Evolutionary conservation across 2,888 invertebrate species (phyloP), one percentile per base, ranked within the genome.

Genomic region (Synergus gifuensis): DNA sequence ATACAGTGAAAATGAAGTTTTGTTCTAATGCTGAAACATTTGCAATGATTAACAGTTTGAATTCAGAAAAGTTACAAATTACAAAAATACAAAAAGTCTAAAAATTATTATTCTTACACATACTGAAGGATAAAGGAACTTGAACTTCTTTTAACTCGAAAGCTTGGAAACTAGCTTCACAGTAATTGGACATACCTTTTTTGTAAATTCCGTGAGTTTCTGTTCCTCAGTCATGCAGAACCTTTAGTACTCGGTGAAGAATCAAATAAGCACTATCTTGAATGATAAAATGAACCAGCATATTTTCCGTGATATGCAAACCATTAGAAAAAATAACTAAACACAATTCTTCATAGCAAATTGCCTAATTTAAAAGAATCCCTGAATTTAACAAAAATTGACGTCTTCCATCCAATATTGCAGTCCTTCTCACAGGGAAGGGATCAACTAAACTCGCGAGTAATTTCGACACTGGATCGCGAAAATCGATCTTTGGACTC

Each of bases 401-500:
- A 18, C 12, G n/a, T 67, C 44, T 18, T 54, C 54, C n/a, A n/a
- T 54, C 36, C 54, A 73, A 36, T 54, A 36, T 36, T 49, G 22
- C 44, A 22, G 69, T n/a, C 28, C 22, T 54, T 73, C n/a, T 54
- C 54, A 73, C 54, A 73, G n/a, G 54, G 16, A 18, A 73, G 54
- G 36, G 73, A 73, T 73, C 54, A 54, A 73, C 54, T 28, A 40
- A 73, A 73, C 54, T 49, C 73, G 22, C 73, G 40, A 73, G 54
- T 73, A 73, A 73, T 73, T 73, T 36, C 73, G 73, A 73, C 73
- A 73, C 73, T 73, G 73, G 49, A 73, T 73, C 73, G 73, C 73
- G 73, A 73, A 73, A 73, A 73, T 36, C 73, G 73, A 54, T 54
- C 73, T 73, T 73, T 73, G 54, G 54, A 73, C 54, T 73, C 54